Percentiles rank a stretch among this genome's conserved stretches.
Evolutionary conservation across 2,797 vertebrate species (phyloP).

Genomic region (Lagorchestes hirsutus): DNA sequence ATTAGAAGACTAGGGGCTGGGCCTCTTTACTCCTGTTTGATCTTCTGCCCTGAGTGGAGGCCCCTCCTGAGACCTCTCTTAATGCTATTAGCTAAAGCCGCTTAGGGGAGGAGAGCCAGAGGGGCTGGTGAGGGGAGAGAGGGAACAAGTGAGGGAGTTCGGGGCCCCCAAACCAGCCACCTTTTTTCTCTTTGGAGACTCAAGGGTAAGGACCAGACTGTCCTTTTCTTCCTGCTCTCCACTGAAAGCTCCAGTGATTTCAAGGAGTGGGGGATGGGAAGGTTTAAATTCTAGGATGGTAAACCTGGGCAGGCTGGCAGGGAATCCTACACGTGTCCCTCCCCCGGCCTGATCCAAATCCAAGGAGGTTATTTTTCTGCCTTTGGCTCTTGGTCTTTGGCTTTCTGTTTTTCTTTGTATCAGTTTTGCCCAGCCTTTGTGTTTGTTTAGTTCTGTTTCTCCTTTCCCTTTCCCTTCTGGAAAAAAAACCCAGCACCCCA

Average conservation of each 20-base stretch:
- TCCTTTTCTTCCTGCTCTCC: not conserved
- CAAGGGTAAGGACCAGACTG: not conserved
- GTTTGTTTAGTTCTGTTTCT: not conserved
- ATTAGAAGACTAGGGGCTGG: conserved; percentile 57
- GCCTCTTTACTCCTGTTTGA: conserved; percentile 30
- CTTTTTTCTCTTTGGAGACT: not conserved
- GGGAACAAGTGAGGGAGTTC: not conserved
- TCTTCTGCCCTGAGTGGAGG: conserved; percentile 36
- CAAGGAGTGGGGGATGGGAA: not conserved
- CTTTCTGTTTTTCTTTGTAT: not conserved
- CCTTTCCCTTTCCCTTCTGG: not conserved
- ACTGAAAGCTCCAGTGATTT: not conserved
- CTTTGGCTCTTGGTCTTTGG: not conserved
- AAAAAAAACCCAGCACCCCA: not conserved
- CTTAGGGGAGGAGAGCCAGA: conserved; percentile 19
- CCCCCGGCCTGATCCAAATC: not conserved
- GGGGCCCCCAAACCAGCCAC: conserved; percentile 7
- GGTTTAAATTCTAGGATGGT: not conserved
- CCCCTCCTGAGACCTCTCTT: conserved; percentile 29
- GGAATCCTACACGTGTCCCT: not conserved
- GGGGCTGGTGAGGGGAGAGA: not conserved
- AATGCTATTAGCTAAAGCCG: conserved; percentile 57
- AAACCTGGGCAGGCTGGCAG: not conserved
- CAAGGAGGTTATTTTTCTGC: not conserved
- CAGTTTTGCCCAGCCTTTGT: not conserved